These are phyloP conservation scores for Solenodon paradoxus DNA, from an alignment of 2,113 vertebrate genomes.

Conservation along the genomic window DNA sequence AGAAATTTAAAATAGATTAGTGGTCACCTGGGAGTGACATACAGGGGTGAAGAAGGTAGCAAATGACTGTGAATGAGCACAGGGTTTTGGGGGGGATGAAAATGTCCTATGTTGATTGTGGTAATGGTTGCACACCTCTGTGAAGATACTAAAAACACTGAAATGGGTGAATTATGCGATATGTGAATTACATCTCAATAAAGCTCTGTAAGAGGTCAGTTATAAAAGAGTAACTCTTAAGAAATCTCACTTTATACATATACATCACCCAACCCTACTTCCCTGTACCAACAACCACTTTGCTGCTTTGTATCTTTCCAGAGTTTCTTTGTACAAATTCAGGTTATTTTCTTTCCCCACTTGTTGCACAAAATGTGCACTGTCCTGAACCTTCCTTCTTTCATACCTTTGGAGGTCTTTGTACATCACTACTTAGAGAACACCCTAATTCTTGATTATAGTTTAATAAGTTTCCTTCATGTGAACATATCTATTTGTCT, in stretches of 20 bases:
- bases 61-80: not conserved
- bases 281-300: not conserved
- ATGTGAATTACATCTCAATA: not conserved
- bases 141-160: not conserved
- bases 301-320: not conserved
- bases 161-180: not conserved
- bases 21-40: not conserved
- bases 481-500: not conserved
- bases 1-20: not conserved
- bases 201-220: not conserved
- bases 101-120: not conserved
- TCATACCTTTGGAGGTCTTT: not conserved
- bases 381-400: not conserved
- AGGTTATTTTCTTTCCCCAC: not conserved
- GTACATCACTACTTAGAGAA: not conserved
- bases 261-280: not conserved
- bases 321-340: not conserved
- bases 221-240: not conserved
- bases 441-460: not conserved
- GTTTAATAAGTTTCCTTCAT: not conserved
- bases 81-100: not conserved
- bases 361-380: conserved; percentile 13
- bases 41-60: not conserved
- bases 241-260: not conserved
- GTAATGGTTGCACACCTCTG: not conserved